Evolutionary conservation across 2,888 invertebrate genomes (phyloP), one percentile per base, ranked within the genome.

Genomic region (Polia nebulosa): DNA sequence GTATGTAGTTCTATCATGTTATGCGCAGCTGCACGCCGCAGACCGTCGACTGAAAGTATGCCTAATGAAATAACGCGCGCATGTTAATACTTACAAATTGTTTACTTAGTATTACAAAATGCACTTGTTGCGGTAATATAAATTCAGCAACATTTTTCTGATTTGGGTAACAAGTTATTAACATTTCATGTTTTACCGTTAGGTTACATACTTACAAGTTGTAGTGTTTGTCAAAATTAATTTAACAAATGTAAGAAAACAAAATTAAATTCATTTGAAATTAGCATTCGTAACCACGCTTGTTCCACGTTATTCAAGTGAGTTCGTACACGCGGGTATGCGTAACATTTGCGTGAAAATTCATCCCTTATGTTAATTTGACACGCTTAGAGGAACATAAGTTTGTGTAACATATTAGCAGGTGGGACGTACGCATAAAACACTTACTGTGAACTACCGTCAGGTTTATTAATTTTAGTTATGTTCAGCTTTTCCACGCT

Each of bases 1-100:
- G 84, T 81, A 83, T 89, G 82, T 80, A 80, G 80, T 84, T 83
- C 84, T 84, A 80, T 78, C 77, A 76, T 83, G 74, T 77, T 79
- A 81, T 71, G 66, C 73, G 75, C 68, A 75, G 71, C 63, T 68
- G 67, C 63, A 58, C 56, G 52, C 41, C 56, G 64, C 62, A 25
- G n/a, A 17, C 27, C 51, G 52, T 32, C 53, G 39, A 56, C 68
- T 65, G 76, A 80, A 81, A 78, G 69, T 83, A 83, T 83, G 73
- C 56, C 73, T 81, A 83, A 83, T 80, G 80, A 72, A 73, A 81
- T 79, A 81, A 68, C 61, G 59, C 66, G 74, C 69, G 75, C 78
- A 76, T 61, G 63, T 62, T 77, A 71, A 65, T 66, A 66, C 62
- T 73, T 72, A 80, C 63, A 76, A 70, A 73, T 68, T 76, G 80